Evolutionary conservation across 2,797 vertebrate genomes (phyloP).

Genomic region (Meriones psammophilus): DNA sequence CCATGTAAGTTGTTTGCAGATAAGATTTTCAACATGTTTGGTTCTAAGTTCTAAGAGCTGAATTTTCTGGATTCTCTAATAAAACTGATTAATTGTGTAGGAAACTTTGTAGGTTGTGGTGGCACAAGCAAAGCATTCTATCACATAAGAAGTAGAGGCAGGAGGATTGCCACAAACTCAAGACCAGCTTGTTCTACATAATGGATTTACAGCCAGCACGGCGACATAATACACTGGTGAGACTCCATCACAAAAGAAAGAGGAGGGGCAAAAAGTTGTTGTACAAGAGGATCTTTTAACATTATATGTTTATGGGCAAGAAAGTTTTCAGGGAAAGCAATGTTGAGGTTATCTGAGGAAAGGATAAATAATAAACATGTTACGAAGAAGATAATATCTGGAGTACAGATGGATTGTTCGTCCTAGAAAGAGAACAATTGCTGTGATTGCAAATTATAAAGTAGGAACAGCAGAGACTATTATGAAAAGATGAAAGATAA

Average conservation of each 20-base stretch:
- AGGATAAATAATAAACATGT: neutral
- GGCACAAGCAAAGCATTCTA: neutral
- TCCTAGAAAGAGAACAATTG: neutral
- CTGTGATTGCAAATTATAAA: neutral
- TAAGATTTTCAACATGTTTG: constrained; percentile 10
- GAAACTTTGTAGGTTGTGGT: neutral
- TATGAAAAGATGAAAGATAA: constrained; percentile 28
- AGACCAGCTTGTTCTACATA: neutral
- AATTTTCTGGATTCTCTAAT: neutral
- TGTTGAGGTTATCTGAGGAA: neutral
- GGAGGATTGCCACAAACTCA: neutral
- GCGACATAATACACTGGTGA: neutral
- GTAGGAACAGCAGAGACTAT: neutral
- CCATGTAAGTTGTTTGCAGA: neutral
- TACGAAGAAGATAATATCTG: neutral
- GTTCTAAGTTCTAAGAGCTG: neutral
- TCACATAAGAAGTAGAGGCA: neutral
- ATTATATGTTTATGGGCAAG: neutral
- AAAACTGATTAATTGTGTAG: constrained; percentile 20
- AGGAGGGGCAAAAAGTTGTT: neutral
- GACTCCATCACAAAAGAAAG: neutral
- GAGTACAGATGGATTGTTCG: neutral
- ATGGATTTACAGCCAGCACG: neutral
- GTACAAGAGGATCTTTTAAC: neutral
- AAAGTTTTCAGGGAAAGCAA: neutral